Evolutionary conservation across 2,113 vertebrate genomes (phyloP), one percentile per base, ranked within the genome.

Genomic region (Hirundichthys speculiger): DNA sequence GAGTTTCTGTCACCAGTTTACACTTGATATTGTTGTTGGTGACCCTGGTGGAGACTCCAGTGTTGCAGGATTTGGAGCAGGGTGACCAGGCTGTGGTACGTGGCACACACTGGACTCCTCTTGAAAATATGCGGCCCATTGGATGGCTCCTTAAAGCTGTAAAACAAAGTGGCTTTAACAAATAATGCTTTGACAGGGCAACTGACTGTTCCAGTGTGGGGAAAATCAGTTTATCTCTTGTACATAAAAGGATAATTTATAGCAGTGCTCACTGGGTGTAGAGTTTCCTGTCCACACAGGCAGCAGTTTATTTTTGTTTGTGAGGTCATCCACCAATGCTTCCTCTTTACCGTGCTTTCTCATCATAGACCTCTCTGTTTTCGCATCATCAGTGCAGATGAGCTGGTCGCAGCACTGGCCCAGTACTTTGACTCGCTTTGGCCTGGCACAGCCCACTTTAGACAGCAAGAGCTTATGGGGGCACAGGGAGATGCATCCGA

Each of bases 71-170:
- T 92, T 94, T 95, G 15, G 96, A 97, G 82, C 96, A 98, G 63
- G 93, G 94, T 4, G 95, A 97, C 96, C 96, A 98, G 7, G 92
- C 91, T n/a, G 95, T 95, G 39, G 95, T 96, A 77, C 96, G 94
- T 59, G 94, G 84, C 0, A 93, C 90, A 85, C 97, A 98, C 71
- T 93, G 93, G 64, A 30, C 19, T 45, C 65, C 64, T 45, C 22
- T 88, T 90, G 74, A 86, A 90, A 93, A 83, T 56, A 87, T 76
- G 47, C 81, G 92, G 41, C 86, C 90, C 77, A 92, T 77, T 22
- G 67, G 68, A 30, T 79, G 63, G 25, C 46, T 76, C 57, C 68
- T 69, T 30, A 89, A 90, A 43, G 75, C 90, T 93, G 11, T 13
- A 18, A n/a, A n/a, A n/a, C n/a, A n/a, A n/a, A 47, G 4, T 9